Base-by-base conservation (phyloP, 2,888 invertebrate species). In the Rotaria macrura region DNA sequence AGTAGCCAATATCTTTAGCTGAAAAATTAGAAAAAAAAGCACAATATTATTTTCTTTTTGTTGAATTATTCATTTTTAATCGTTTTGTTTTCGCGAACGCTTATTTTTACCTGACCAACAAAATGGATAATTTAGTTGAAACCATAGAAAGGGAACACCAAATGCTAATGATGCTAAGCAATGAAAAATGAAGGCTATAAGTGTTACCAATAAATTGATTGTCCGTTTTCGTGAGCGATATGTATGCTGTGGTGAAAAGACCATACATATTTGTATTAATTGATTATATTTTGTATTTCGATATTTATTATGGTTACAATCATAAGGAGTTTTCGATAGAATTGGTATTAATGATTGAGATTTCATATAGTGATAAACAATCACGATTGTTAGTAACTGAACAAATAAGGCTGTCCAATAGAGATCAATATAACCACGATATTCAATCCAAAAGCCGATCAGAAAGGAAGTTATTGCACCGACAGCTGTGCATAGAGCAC, bases 61-160 rank as follows among this genome's bases (percentile, higher is more conserved):
- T 43, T 10, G 43, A 43, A 43, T 43, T 43, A 7, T 43, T 7
- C 43, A 7, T 43, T 43, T 43, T 43, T n/a, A n/a, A n/a, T n/a
- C n/a, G 10, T 43, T 43, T 43, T 43, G 6, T 43, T 43, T 5
- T 43, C 10, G 43, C 10, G 10, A 43, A 43, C 5, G 10, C 43
- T 5, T 43, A 7, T 14, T 29, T 65, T 65, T 65, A 65, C 65
- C 65, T n/a, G 79, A 43, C 79, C 79, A 79, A 79, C 79, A 79
- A 43, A 79, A 79, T 79, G 79, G 79, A 79, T 79, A 79, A n/a
- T 79, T 79, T 3, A 79, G n/a, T 79, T 79, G 79, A 43, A 43
- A 79, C 79, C 79, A 79, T 14, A 79, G 14, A 43, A 79, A 79
- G 25, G 79, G 79, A 14, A 79, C 79, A 79, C 79, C 43, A 43